Percentiles rank a stretch among this genome's conserved stretches.
Evolutionary conservation across 2,797 vertebrate genomes (phyloP).

Genomic region (Okamejei kenojei): DNA sequence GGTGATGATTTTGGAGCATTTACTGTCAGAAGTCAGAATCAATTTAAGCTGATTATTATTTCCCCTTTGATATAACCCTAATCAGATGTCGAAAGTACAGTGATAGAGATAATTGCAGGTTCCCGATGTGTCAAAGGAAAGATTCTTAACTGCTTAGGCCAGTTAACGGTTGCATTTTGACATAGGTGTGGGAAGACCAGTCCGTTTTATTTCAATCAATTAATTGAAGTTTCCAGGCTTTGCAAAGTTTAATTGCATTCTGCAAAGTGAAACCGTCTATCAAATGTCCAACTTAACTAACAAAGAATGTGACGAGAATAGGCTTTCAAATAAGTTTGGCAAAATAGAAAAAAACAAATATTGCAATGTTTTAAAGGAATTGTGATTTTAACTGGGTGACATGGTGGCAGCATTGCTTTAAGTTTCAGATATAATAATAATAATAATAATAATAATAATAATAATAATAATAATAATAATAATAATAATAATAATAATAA

Average conservation of each 20-base stretch:
- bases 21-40: slow-evolving; percentile 41
- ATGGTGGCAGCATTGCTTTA: background rate
- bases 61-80: slow-evolving; percentile 51
- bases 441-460: no score
- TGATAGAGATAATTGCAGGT: slow-evolving; percentile 57
- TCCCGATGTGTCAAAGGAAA: slow-evolving; percentile 52
- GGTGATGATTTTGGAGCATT: slow-evolving; percentile 42
- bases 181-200: background rate
- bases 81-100: slow-evolving; percentile 53
- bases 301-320: background rate
- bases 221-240: background rate
- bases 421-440: background rate
- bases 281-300: background rate
- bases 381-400: background rate
- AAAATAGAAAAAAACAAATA: background rate
- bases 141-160: slow-evolving; percentile 47
- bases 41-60: slow-evolving; percentile 49
- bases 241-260: background rate
- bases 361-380: background rate
- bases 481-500: no score
- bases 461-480: no score
- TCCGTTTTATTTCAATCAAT: background rate
- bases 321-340: background rate
- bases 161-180: background rate
- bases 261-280: background rate